Conservation (phyloP, 2,888 invertebrate species). For the Leptinotarsa haldemani region DNA sequence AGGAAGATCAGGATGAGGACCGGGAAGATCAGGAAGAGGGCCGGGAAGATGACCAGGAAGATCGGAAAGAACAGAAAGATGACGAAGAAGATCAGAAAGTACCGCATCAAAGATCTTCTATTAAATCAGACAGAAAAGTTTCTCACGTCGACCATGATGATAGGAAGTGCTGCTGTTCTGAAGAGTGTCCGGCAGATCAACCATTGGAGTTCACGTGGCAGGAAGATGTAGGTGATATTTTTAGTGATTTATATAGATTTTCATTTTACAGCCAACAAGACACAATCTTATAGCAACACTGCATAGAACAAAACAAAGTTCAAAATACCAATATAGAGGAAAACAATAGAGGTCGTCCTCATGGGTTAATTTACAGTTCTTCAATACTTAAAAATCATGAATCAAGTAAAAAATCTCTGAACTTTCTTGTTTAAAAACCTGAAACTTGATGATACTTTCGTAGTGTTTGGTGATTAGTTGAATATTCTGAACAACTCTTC, state of each 20-base stretch:
- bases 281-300: too few species aligned
- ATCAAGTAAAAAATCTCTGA: too few species aligned
- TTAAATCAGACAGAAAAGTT: not conserved
- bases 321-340: too few species aligned
- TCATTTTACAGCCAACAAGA: not conserved
- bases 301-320: too few species aligned
- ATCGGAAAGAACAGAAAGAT: not conserved
- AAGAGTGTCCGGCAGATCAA: conserved; percentile 23
- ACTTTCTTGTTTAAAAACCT: too few species aligned
- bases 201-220: conserved; percentile 40
- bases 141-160: conserved; percentile 1
- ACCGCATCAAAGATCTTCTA: not conserved
- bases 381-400: too few species aligned
- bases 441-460: too few species aligned
- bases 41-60: not conserved
- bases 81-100: not conserved
- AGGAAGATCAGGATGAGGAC: not conserved
- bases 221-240: conserved; percentile 28
- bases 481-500: too few species aligned
- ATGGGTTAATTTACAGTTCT: too few species aligned
- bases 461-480: too few species aligned
- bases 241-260: not conserved
- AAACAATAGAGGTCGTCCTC: too few species aligned
- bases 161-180: conserved; percentile 23
- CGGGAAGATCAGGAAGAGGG: not conserved